Base-by-base conservation (phyloP, 2,113 vertebrate species). In the Lycocorax pyrrhopterus region DNA sequence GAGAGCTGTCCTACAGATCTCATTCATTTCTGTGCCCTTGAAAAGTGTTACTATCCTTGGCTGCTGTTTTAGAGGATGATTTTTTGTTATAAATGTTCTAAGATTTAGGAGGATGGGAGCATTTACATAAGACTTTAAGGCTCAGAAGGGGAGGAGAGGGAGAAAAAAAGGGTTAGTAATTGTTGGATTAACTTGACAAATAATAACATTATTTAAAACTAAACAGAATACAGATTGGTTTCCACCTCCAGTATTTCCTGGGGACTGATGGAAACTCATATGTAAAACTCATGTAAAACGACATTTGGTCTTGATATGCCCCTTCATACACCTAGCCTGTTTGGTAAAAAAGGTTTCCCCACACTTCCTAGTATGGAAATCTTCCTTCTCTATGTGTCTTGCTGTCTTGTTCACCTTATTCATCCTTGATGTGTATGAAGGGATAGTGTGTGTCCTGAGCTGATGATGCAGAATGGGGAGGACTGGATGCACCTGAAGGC, bases 111-210 rank as follows among this genome's bases (percentile, higher is more conserved):
- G 25, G 27, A 26, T 7, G 10, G 47, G 30, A 88, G 35, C 29
- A n/a, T 63, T 85, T 80, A 30, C 6, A 0, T n/a, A 22, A 67
- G 21, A 53, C 22, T 81, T 25, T 43, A 87, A 67, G 33, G 32
- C 39, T 81, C 14, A 30, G 53, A 56, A 41, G 9, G 17, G 2
- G 3, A 15, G 4, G 11, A 9, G 3, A 16, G 2, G 11, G 2
- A 22, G 4, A 21, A 11, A 17, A 27, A 46, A 63, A 64, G 30
- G 13, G 8, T 49, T 81, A 20, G 19, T 56, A 83, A 69, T 9
- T 37, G 22, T 59, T 49, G 29, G 35, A 67, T 59, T 81, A 8
- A 35, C 19, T 80, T 74, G 9, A 60, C 51, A 84, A 83, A 64
- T 66, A 68, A 18, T 49, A 47, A 27, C 7, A 10, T 19, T 56